Base-by-base conservation (phyloP, 1,140 invertebrate genomes). In the Megathymus violae region DNA sequence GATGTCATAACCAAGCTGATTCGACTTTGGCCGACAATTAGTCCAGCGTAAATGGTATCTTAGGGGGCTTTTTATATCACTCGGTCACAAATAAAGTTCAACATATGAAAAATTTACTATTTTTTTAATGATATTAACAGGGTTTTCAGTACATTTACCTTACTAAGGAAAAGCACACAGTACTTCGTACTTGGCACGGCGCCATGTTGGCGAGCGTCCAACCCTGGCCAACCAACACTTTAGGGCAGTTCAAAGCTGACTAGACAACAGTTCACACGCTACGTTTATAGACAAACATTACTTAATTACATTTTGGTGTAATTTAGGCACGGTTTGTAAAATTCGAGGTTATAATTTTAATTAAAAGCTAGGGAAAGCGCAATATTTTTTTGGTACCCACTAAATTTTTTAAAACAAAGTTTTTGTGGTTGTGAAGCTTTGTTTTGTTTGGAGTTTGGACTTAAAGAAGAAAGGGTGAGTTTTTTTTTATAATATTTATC, bases 121-220 rank as follows among this genome's bases (percentile, higher is more conserved):
- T n/a, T n/a, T n/a, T n/a, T n/a, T n/a, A n/a, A n/a, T n/a, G n/a
- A n/a, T n/a, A n/a, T 31, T 31, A 31, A 31, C 27, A 31, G 4
- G 9, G 9, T 7, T 9, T 4, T 31, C 27, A 46, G 69, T 46
- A 31, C 65, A 5, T 62, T 74, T 59, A 80, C 84, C 79, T 68
- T 69, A 74, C 9, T 52, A 47, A 14, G 40, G 52, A 25, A 38
- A 54, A 54, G 34, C 52, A 59, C 40, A 40, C 60, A 44, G 74
- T 73, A 81, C 75, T 87, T 82, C 86, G 85, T 85, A 85, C 69
- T 88, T 89, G 86, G 86, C 85, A 67, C 1, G 3, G 4, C 11
- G 80, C 86, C 86, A 87, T 59, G 4, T 85, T 89, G 86, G 86
- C 81, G 16, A 14, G 3, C 27, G 40, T 78, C 82, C 83, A 85